Evolutionary conservation across 2,888 invertebrate genomes (phyloP), one percentile per base, ranked within the genome.

Genomic region (Idaea aversata): DNA sequence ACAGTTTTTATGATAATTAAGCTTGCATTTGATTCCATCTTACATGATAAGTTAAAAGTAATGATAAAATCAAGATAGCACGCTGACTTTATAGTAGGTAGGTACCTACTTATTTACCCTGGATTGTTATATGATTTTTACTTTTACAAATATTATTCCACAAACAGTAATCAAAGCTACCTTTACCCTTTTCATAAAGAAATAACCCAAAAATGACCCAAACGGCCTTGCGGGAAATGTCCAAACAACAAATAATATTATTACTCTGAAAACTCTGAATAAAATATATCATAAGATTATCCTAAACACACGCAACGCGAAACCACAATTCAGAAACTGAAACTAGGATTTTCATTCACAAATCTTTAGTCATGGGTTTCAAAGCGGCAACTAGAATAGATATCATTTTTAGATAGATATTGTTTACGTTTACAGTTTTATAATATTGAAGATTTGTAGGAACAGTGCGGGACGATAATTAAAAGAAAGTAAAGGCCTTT

Each of bases 311-410:
- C 59, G 65, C 64, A 72, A 71, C 67, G 64, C 36, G 61, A 64
- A 69, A 70, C 72, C 71, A 34, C 70, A 72, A 59, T 62, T 59
- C 64, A 36, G 66, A 47, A 70, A 70, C 65, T 65, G 63, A 67
- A 65, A 61, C 68, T 66, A 67, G 63, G 66, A 70, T 69, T 67
- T 70, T 69, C 69, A 66, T 69, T 69, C 71, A 68, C 69, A 70
- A 71, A 71, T 70, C 71, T 68, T 71, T 64, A 60, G 38, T 6
- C n/a, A 62, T 6, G 61, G 34, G 57, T 60, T 35, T 65, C 57
- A 25, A 64, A 62, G 61, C 61, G 25, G 62, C 47, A 47, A 47
- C 36, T 36, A 36, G 7, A 47, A 47, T 47, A 47, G 47, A 47
- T 47, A 47, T 47, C 47, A 10, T 7, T 13, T 7, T 13, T 57